Base-by-base conservation (phyloP, 2,888 invertebrate species). In the Rhopalosiphum nymphaeae region DNA sequence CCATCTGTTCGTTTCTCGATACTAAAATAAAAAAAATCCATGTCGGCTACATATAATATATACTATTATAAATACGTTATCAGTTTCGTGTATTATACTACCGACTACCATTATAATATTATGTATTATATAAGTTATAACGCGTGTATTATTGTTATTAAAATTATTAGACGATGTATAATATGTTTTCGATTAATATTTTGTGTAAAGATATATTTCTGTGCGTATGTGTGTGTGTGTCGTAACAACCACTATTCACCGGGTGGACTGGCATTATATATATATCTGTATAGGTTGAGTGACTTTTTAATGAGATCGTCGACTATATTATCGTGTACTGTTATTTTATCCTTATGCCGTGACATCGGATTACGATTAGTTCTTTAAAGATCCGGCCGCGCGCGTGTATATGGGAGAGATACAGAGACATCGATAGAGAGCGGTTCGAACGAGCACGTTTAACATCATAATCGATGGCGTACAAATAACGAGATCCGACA, bases 1-100 rank as follows among this genome's bases (percentile, higher is more conserved):
- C 87, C 90, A 90, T 93, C 90, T 93, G 93, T 89, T 90, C 85
- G n/a, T 46, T 25, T 84, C n/a, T 85, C 84, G 89, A 85, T 89
- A n/a, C 26, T 88, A 78, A 88, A 29, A 85, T 46, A 46, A 61
- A 87, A 93, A 93, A 46, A 93, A 49, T 25, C 56, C 21, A 25
- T 56, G 92, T 88, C 92, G 42, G 67, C 61, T 42, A 42, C 61
- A 86, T 36, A 88, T 86, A 49, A 10, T 42, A 89, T 44, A 89
- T 29, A 89, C 53, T 88, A 88, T 29, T 78, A 49, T 36, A 90
- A n/a, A 90, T 25, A 46, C 57, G 61, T 49, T 87, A 61, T 92
- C 87, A 49, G 92, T 92, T 87, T 9, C 49, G 67, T 46, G 42
- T 44, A n/a, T 26, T 36, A 89, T 61, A 44, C 7, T 89, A 7